Evolutionary conservation across 2,113 vertebrate species (phyloP), one percentile per base, ranked within the genome.

Genomic region (Mesocricetus auratus): DNA sequence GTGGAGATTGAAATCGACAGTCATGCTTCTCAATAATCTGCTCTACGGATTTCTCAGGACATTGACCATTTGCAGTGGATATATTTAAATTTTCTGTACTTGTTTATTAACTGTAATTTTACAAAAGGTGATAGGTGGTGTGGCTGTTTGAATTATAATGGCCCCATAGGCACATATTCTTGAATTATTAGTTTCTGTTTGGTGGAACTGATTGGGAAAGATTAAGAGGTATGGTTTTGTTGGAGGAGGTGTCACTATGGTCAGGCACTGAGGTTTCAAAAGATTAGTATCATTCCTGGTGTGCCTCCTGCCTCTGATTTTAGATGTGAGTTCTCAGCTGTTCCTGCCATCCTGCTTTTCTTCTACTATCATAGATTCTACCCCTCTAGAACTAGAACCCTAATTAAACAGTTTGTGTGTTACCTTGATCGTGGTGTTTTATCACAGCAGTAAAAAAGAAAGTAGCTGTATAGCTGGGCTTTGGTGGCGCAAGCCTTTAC

Each of bases 41-140:
- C 31, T 77, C 69, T 91, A 69, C 39, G 64, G 13, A 42, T 87
- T 95, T 89, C 75, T 82, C 69, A 53, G 19, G 60, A 69, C 29
- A 85, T 10, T 26, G 74, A 31, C 39, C 4, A 60, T 47, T 60
- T 86, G 85, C 69, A 86, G 79, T 58, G 87, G 71, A 94, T 17
- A 7, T 39, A 91, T 24, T 92, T 88, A 64, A 91, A 89, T 33
- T 60, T 89, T 82, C 24, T 90, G 33, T 13, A 29, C 53, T 96
- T 31, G 17, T 19, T 78, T 93, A 36, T 69, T 36, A 15, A 85
- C 73, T 31, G 33, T 68, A 60, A 78, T 86, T 62, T 87, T 78
- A 94, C 36, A 91, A 92, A 69, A 21, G 11, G 15, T 71, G 62
- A 78, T n/a, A 26, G 74, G 45, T 45, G 15, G 9, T 42, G 24